A percentile compares a stretch with the other conserved stretches of the same genome.
These are phyloP conservation scores for Ecdyonurus torrentis DNA, from an alignment of 2,888 invertebrate species.

Conservation along the genomic window DNA sequence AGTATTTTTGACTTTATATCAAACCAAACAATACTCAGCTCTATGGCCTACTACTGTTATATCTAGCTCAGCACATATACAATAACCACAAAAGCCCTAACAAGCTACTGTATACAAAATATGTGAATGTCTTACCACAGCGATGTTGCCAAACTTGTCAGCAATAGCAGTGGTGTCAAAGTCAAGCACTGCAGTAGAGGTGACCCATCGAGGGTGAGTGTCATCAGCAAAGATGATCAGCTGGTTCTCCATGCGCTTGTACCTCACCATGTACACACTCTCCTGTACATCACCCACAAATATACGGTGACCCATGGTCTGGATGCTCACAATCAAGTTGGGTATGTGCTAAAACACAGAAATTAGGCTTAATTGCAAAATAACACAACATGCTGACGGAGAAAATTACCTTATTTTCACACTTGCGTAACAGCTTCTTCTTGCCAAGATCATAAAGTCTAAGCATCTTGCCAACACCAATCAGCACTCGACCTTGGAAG, in stretches of 20 bases:
- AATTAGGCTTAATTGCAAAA: background rate
- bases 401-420: constrained; percentile 68
- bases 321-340: constrained; percentile 82
- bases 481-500: constrained; percentile 80
- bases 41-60: background rate
- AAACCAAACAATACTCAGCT: too few relatives aligned
- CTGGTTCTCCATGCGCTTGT: constrained; percentile 91
- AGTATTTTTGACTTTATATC: too few relatives aligned
- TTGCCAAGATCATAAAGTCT: constrained; percentile 93
- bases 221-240: constrained; percentile 97
- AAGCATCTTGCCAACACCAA: constrained; percentile 83
- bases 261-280: constrained; percentile 88
- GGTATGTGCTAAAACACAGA: constrained; percentile 59
- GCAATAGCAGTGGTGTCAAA: constrained; percentile 92
- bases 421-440: constrained; percentile 89
- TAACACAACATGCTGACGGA: background rate
- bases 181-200: constrained; percentile 80
- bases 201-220: constrained; percentile 92
- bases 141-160: constrained; percentile 95
- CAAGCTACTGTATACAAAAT: too few relatives aligned
- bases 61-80: background rate
- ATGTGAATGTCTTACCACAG: constrained; percentile 72
- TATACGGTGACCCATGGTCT: constrained; percentile 85
- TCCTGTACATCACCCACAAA: constrained; percentile 94
- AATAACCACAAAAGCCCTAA: background rate